phyloP scores from a whole-genome alignment of 2,797 vertebrate species.

The Malacoraja senta region DNA sequence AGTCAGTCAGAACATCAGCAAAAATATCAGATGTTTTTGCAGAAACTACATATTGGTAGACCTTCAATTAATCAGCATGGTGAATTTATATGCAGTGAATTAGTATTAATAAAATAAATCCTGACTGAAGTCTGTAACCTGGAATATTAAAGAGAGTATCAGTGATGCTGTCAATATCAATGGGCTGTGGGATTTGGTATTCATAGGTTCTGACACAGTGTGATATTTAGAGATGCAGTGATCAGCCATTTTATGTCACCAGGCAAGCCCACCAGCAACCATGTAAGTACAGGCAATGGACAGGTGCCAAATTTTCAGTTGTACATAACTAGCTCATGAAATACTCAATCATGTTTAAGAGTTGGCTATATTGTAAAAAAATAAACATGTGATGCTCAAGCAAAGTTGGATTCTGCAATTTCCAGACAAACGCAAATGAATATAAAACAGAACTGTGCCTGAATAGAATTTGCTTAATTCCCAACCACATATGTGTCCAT shows the following conservation, averaged over 20 bases:
- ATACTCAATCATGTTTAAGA: no score
- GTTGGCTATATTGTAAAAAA: no score
- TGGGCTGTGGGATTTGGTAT: not conserved
- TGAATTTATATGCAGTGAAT: not conserved
- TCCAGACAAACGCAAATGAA: no score
- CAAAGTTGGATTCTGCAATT: no score
- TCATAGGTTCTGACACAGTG: not conserved
- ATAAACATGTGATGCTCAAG: no score
- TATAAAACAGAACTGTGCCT: no score
- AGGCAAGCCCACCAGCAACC: no score
- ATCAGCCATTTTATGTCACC: not conserved
- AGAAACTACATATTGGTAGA: not conserved
- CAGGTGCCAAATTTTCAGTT: no score
- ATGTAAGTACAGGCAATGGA: no score
- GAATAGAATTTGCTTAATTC: no score
- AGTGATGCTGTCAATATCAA: not conserved
- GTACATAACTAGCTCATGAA: no score
- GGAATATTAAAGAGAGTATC: not conserved
- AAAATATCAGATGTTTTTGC: not conserved
- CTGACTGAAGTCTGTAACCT: not conserved
- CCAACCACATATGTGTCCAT: no score
- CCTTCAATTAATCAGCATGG: not conserved
- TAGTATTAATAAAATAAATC: not conserved
- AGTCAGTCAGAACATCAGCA: not conserved
- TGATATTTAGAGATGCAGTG: not conserved